These are phyloP conservation scores for Drosophila pallidifrons DNA, from an alignment of 1,140 invertebrate genomes.

Conservation along the genomic window DNA sequence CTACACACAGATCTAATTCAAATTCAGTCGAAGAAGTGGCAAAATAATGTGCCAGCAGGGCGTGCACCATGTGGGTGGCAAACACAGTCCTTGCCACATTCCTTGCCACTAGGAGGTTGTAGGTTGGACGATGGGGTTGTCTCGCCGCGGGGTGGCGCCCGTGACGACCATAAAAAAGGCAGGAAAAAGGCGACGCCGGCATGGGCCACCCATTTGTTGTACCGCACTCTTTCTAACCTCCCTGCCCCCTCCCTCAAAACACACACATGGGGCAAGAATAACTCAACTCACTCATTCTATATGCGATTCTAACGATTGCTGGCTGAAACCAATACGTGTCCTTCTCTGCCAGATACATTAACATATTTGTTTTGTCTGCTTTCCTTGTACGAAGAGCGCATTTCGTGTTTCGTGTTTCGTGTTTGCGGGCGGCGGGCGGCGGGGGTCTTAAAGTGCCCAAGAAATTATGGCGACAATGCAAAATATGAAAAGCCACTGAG, in stretches of 20 bases:
- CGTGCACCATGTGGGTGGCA: constrained; percentile 65
- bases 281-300: constrained; percentile 60
- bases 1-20: constrained; percentile 82
- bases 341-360: constrained; percentile 65
- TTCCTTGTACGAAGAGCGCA: constrained; percentile 3
- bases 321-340: constrained; percentile 80
- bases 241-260: neutral
- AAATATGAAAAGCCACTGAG: constrained; percentile 60
- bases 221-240: constrained; percentile 9
- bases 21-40: constrained; percentile 83
- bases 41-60: constrained; percentile 81
- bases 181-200: constrained; percentile 80
- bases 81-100: constrained; percentile 30
- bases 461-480: constrained; percentile 68
- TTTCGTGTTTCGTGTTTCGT: constrained; percentile 17
- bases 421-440: no score
- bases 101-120: neutral
- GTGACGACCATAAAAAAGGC: constrained; percentile 75
- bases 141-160: constrained; percentile 67
- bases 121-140: constrained; percentile 49
- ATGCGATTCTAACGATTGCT: constrained; percentile 72
- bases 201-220: constrained; percentile 80
- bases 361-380: constrained; percentile 80
- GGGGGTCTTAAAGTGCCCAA: constrained; percentile 50
- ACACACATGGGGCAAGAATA: constrained; percentile 44